Conservation (phyloP, 2,113 vertebrate species). For the Xenopus laevis region DNA sequence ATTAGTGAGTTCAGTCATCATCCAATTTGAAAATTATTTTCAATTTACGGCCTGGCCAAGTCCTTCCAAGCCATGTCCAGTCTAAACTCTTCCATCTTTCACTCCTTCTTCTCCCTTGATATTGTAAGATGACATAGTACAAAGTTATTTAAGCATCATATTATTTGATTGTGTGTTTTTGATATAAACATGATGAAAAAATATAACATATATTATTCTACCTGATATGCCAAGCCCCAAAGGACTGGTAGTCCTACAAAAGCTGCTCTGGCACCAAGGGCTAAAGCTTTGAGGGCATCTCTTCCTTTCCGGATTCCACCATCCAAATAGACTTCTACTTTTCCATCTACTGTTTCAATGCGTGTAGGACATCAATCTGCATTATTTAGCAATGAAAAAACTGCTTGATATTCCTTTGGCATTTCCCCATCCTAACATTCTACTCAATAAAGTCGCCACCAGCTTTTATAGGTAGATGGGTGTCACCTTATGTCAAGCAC, state of each 20-base stretch:
- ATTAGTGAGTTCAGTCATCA: no score
- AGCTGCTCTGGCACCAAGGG: constrained; percentile 85
- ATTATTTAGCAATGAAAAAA: no score
- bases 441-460: no score
- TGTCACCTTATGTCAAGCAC: no score
- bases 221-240: constrained; percentile 87
- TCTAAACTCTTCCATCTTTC: constrained; percentile 76
- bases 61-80: constrained; percentile 89
- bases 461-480: no score
- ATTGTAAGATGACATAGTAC: constrained; percentile 30
- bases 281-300: constrained; percentile 86
- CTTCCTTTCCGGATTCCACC: constrained; percentile 88
- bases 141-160: not conserved
- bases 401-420: no score
- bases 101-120: constrained; percentile 87
- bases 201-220: no score
- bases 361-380: constrained; percentile 81
- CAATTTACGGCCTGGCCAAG: no score
- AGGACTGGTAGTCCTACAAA: constrained; percentile 86
- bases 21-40: no score
- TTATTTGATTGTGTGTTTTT: not conserved
- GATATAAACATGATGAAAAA: no score
- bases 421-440: no score
- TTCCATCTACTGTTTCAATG: constrained; percentile 75
- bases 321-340: constrained; percentile 87